A percentile compares a stretch with the other conserved stretches of the same genome.
These are phyloP conservation scores for Morus bassanus DNA, from an alignment of 2,797 vertebrate genomes.

Conservation along the genomic window DNA sequence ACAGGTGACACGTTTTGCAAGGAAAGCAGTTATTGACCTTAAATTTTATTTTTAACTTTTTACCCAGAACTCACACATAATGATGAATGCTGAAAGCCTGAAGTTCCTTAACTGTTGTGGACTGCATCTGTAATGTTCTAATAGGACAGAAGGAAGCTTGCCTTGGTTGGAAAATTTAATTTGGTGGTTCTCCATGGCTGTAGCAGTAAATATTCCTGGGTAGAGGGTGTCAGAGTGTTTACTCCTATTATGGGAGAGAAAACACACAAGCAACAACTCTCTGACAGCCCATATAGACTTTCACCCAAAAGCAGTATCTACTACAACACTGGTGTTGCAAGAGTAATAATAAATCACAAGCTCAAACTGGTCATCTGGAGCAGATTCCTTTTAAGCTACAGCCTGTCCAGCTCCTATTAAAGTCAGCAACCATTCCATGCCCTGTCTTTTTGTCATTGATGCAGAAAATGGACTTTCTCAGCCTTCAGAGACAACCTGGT, in stretches of 20 bases:
- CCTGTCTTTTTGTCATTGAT: slow-evolving; percentile 23
- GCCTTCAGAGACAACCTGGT: neutral
- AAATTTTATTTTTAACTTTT: slow-evolving; percentile 30
- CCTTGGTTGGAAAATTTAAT: neutral
- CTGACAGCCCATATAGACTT: neutral
- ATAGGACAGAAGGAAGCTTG: neutral
- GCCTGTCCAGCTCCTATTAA: neutral
- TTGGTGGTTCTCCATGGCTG: neutral
- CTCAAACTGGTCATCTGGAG: slow-evolving; percentile 10
- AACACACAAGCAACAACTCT: neutral
- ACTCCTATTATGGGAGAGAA: neutral
- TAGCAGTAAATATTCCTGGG: slow-evolving; percentile 1
- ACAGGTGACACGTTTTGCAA: slow-evolving; percentile 23
- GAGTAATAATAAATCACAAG: slow-evolving; percentile 7
- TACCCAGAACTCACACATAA: neutral
- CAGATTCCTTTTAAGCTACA: slow-evolving; percentile 25
- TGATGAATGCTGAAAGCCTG: neutral
- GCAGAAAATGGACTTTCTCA: slow-evolving; percentile 49
- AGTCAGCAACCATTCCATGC: neutral
- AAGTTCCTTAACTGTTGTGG: neutral
- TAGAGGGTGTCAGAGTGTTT: slow-evolving; percentile 16
- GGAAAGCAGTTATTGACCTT: slow-evolving; percentile 1
- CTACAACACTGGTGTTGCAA: neutral
- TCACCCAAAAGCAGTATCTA: neutral
- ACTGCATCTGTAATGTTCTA: neutral